Conservation (phyloP, 2,888 invertebrate genomes). For the Brachyptera risi region DNA sequence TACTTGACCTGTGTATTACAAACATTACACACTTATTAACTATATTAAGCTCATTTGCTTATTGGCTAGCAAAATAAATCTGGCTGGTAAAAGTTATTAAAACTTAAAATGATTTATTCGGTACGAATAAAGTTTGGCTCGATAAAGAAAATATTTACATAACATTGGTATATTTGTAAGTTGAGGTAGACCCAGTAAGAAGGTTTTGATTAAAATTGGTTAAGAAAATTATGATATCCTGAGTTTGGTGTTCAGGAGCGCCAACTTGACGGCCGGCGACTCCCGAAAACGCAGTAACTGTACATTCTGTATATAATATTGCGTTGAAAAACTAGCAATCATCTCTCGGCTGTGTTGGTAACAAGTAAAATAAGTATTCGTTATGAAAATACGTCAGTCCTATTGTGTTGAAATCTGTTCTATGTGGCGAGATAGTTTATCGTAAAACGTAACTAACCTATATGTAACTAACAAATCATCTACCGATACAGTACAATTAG, state of each 20-base stretch:
- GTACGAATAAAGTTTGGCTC: no score
- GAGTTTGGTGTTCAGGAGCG: constrained; percentile 2
- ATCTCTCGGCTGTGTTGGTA: background rate
- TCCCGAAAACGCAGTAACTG: background rate
- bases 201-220: constrained; percentile 11
- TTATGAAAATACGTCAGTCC: constrained; percentile 17
- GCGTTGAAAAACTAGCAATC: background rate
- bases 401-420: constrained; percentile 8
- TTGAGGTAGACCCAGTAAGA: constrained; percentile 32
- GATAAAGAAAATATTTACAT: no score
- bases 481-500: no score
- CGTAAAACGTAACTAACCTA: no score
- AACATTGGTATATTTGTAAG: constrained; percentile 31
- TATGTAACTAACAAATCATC: no score
- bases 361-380: constrained; percentile 6
- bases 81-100: no score
- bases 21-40: no score
- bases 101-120: no score
- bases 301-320: constrained; percentile 1
- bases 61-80: no score
- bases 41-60: no score
- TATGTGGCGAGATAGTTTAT: no score
- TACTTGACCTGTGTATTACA: no score
- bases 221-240: constrained; percentile 10
- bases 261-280: background rate